These are phyloP conservation scores for Oryctolagus cuniculus DNA, from an alignment of 2,113 vertebrate genomes.

Conservation along the genomic window mOryCun1.1 NC_091442.1:54969501-54970000, in stretches of 20 bases:
- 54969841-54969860: not conserved
- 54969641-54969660: not conserved
- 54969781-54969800: not conserved
- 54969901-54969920: not conserved
- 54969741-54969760: not conserved
- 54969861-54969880: not conserved
- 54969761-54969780: not conserved
- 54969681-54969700: not conserved
- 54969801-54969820: too few species aligned
- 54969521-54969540: conserved; percentile 55
- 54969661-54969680: not conserved
- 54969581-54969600: conserved; percentile 16
- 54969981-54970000: not conserved
- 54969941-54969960: not conserved
- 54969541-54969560: conserved; percentile 46
- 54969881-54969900: not conserved
- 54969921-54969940: not conserved
- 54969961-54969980: not conserved
- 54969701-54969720: not conserved
- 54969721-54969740: not conserved
- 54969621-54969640: not conserved
- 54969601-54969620: not conserved
- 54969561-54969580: conserved; percentile 43
- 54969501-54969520: not conserved
- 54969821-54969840: not conserved